These are phyloP conservation scores for Campoplex capitator DNA, from an alignment of 2,888 invertebrate species.

Conservation along the genomic window DNA sequence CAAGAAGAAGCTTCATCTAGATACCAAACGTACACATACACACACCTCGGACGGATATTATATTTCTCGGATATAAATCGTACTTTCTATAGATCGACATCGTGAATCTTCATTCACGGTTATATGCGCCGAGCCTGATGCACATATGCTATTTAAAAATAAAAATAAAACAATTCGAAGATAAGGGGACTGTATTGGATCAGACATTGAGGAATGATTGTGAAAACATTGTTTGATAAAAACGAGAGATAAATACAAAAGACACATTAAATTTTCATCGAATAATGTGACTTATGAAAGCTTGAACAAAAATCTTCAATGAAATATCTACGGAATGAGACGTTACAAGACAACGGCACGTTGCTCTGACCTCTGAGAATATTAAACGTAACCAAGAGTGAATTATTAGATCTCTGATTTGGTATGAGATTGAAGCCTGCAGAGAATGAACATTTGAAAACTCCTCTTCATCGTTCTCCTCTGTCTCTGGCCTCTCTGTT, in stretches of 20 bases:
- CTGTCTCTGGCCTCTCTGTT: conserved; percentile 16
- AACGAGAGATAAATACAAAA: too few relatives aligned
- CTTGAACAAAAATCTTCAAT: too few relatives aligned
- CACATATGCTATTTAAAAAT: neutral
- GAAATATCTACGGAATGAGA: neutral
- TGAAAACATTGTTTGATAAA: too few relatives aligned
- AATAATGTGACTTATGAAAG: too few relatives aligned
- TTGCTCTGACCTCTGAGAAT: neutral
- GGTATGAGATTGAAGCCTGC: neutral
- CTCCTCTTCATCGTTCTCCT: conserved; percentile 37
- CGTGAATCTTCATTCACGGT: conserved; percentile 17
- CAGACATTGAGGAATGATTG: too few relatives aligned
- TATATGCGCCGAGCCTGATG: neutral
- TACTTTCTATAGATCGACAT: neutral
- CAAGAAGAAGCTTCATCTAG: conserved; percentile 50
- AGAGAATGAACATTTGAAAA: conserved; percentile 36
- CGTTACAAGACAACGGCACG: neutral
- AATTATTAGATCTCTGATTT: conserved; percentile 12
- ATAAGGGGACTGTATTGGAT: too few relatives aligned
- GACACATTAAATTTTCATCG: too few relatives aligned
- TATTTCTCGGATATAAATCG: conserved; percentile 35
- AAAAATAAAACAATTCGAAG: too few relatives aligned
- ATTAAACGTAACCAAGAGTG: conserved; percentile 1
- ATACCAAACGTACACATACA: conserved; percentile 2
- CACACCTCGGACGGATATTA: conserved; percentile 15